These are phyloP conservation scores for Gonatopus flavifemur DNA, from an alignment of 1,140 invertebrate species.

Conservation along the genomic window DNA sequence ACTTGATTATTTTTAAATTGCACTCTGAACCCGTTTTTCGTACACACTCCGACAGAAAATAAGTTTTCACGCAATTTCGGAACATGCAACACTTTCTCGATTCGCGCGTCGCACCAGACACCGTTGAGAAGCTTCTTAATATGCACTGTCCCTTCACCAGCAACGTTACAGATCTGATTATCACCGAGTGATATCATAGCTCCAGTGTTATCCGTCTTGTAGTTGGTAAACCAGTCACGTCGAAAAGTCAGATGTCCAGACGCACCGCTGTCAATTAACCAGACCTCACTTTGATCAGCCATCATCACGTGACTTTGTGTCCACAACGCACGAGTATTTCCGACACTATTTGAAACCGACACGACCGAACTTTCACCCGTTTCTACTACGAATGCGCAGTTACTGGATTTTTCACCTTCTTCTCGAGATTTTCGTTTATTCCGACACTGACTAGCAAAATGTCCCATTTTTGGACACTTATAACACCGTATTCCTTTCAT, in stretches of 20 bases:
- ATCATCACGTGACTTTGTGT: neutral
- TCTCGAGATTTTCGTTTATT: constrained; percentile 5
- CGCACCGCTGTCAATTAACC: constrained; percentile 19
- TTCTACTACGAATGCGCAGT: constrained; percentile 5
- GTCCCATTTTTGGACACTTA: constrained; percentile 9
- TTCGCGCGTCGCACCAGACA: neutral
- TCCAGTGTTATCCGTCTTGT: neutral
- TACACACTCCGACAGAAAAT: constrained; percentile 13
- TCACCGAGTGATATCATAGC: constrained; percentile 4
- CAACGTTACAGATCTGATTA: constrained; percentile 4
- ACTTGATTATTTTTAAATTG: constrained; percentile 2
- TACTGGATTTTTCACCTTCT: neutral
- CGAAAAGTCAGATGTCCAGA: constrained; percentile 14
- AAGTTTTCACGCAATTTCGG: constrained; percentile 12
- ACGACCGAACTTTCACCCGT: neutral
- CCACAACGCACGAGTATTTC: neutral
- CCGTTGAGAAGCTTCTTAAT: constrained; percentile 12
- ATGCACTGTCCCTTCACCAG: constrained; percentile 8
- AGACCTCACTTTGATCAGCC: constrained; percentile 4
- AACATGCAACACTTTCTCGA: constrained; percentile 15
- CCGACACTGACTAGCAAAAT: constrained; percentile 11
- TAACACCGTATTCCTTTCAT: constrained; percentile 13
- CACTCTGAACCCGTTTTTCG: neutral
- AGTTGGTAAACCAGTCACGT: constrained; percentile 14
- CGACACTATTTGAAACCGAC: no score